Percentiles rank a stretch among this genome's conserved stretches.
phyloP scores from a whole-genome alignment of 2,888 invertebrate genomes.

The Lomographa bimaculata region DNA sequence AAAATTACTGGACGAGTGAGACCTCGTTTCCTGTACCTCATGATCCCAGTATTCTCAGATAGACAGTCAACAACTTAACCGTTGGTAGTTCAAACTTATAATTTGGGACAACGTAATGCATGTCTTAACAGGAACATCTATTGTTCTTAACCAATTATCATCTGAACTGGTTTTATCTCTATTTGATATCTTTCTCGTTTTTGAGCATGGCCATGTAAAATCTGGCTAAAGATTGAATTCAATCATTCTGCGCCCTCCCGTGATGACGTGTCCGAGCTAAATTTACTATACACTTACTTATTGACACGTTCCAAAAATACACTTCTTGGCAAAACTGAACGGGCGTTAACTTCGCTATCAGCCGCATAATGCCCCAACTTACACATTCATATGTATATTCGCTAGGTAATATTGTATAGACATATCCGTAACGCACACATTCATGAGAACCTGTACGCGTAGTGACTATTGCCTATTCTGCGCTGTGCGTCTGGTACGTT shows the following conservation, averaged over 20 bases:
- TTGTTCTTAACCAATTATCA: conserved; percentile 36
- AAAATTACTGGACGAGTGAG: too few species aligned
- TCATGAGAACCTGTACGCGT: conserved; percentile 5
- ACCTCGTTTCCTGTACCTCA: too few species aligned
- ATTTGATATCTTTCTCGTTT: too few species aligned
- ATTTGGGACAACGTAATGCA: too few species aligned
- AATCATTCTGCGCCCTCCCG: conserved; percentile 63
- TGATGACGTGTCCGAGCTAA: conserved; percentile 77
- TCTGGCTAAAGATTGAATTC: conserved; percentile 55
- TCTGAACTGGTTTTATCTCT: too few species aligned
- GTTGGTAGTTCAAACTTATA: too few species aligned
- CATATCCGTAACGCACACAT: conserved; percentile 44
- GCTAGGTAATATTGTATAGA: conserved; percentile 35
- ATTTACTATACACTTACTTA: conserved; percentile 81
- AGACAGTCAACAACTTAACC: too few species aligned
- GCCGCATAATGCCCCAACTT: conserved; percentile 73
- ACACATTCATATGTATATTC: conserved; percentile 37
- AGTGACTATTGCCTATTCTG: conserved; percentile 17
- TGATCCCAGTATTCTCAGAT: too few species aligned
- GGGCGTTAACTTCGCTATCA: conserved; percentile 82
- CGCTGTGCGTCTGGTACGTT: conserved; percentile 18
- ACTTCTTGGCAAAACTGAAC: conserved; percentile 81
- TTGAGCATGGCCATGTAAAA: conserved; percentile 39
- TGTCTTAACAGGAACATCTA: too few species aligned
- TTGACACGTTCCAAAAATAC: conserved; percentile 83